Evolutionary conservation across 2,797 vertebrate species (phyloP).

Genomic region (Bradypodion ventrale): DNA sequence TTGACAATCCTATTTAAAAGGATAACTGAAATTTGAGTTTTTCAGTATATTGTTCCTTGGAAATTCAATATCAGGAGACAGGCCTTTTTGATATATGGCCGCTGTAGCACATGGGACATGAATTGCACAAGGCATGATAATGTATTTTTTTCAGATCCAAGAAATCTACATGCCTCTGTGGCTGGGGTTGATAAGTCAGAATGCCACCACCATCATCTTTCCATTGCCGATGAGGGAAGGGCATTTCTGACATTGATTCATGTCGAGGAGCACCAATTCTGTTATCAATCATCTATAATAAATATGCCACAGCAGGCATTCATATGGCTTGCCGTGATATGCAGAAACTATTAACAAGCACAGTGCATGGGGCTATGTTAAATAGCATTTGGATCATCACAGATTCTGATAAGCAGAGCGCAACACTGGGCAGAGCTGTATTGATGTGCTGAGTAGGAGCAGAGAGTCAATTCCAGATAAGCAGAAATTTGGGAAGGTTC

Average conservation of each 20-base stretch:
- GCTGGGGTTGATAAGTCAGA: slow-evolving; percentile 50
- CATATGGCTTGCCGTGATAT: slow-evolving; percentile 59
- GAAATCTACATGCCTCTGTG: slow-evolving; percentile 41
- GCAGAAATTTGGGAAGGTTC: background rate
- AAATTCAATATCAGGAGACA: slow-evolving; percentile 44
- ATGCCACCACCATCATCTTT: slow-evolving; percentile 48
- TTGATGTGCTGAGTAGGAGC: background rate
- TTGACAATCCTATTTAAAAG: slow-evolving; percentile 35
- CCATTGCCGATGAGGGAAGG: slow-evolving; percentile 50
- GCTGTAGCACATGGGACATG: slow-evolving; percentile 36
- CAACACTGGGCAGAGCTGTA: background rate
- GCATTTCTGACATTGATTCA: slow-evolving; percentile 49
- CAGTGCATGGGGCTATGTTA: background rate
- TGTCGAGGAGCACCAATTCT: slow-evolving; percentile 56
- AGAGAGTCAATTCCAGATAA: background rate
- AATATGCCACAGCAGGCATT: slow-evolving; percentile 46
- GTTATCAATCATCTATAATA: slow-evolving; percentile 66
- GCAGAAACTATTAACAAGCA: slow-evolving; percentile 46
- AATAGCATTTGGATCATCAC: slow-evolving; percentile 10
- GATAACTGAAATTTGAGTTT: slow-evolving; percentile 37
- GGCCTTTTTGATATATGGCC: slow-evolving; percentile 65
- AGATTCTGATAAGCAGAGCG: slow-evolving; percentile 5
- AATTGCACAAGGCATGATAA: slow-evolving; percentile 56
- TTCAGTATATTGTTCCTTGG: slow-evolving; percentile 49
- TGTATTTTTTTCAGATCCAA: slow-evolving; percentile 45